Evolutionary conservation across 2,888 invertebrate genomes (phyloP).

Genomic region (Rhagonycha lutea): DNA sequence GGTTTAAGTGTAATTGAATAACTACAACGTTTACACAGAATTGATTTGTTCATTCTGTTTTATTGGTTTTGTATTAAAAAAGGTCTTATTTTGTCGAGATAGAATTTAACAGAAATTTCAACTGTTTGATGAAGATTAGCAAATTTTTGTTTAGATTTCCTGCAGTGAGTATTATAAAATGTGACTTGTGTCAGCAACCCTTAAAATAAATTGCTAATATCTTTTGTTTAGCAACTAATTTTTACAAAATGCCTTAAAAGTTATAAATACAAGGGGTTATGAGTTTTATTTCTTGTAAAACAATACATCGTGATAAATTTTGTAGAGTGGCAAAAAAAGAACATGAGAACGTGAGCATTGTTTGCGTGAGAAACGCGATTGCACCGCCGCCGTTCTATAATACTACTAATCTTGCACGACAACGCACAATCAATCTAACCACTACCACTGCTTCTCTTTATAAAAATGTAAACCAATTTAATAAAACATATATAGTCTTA

Average conservation of each 20-base stretch:
- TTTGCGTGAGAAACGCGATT: slow-evolving; percentile 44
- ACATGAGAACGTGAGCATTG: slow-evolving; percentile 36
- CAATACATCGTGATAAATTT: slow-evolving; percentile 48
- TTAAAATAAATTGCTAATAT: neutral
- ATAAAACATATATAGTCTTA: slow-evolving; percentile 26
- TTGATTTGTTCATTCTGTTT: slow-evolving; percentile 15
- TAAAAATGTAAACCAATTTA: slow-evolving; percentile 23
- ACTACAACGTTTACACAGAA: slow-evolving; percentile 26
- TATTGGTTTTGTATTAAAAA: neutral
- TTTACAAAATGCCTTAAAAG: neutral
- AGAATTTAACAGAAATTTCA: neutral
- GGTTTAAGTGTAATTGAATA: slow-evolving; percentile 36
- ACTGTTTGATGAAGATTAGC: neutral
- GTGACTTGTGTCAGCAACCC: neutral
- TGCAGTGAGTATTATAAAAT: neutral
- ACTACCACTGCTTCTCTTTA: slow-evolving; percentile 35
- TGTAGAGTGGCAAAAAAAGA: slow-evolving; percentile 44
- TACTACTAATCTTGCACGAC: slow-evolving; percentile 46
- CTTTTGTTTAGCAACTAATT: neutral
- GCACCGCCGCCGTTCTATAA: slow-evolving; percentile 42
- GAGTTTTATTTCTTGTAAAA: slow-evolving; percentile 32
- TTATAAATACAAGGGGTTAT: neutral
- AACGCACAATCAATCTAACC: slow-evolving; percentile 49
- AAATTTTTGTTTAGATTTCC: neutral
- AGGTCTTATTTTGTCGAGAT: neutral